Percentiles rank a stretch among this genome's conserved stretches.
These are phyloP conservation scores for Epicampocera succincta DNA, from an alignment of 2,888 invertebrate species.

Conservation along the genomic window DNA sequence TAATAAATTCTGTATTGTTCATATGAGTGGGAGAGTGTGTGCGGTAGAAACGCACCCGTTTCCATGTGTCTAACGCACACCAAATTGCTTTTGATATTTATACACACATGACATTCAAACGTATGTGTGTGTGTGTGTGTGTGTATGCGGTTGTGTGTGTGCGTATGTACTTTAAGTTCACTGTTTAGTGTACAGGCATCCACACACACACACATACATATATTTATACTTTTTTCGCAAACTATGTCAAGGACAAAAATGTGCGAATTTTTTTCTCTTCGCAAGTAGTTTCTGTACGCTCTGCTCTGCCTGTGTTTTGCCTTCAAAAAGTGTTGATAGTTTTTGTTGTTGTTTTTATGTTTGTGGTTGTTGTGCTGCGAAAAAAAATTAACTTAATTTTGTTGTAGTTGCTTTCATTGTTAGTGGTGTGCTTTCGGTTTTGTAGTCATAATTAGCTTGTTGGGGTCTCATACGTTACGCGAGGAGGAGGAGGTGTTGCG, in stretches of 20 bases:
- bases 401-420: constrained; percentile 31
- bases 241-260: constrained; percentile 80
- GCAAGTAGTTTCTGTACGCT: constrained; percentile 38
- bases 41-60: constrained; percentile 51
- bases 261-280: constrained; percentile 78
- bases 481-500: constrained; percentile 14
- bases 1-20: too few relatives aligned
- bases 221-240: constrained; percentile 65
- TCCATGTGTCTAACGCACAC: constrained; percentile 34
- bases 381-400: constrained; percentile 60
- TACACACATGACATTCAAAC: too few relatives aligned
- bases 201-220: too few relatives aligned
- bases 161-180: constrained; percentile 47
- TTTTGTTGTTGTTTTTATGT: neutral
- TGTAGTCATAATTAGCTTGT: constrained; percentile 58
- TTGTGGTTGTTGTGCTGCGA: constrained; percentile 36
- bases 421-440: constrained; percentile 26
- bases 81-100: too few relatives aligned
- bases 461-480: neutral
- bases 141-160: too few relatives aligned
- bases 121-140: too few relatives aligned
- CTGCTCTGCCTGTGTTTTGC: constrained; percentile 46
- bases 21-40: too few relatives aligned
- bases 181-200: too few relatives aligned
- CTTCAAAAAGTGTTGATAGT: constrained; percentile 51